Evolutionary conservation across 2,888 invertebrate species (phyloP).

Genomic region (Lampropteryx suffumata): DNA sequence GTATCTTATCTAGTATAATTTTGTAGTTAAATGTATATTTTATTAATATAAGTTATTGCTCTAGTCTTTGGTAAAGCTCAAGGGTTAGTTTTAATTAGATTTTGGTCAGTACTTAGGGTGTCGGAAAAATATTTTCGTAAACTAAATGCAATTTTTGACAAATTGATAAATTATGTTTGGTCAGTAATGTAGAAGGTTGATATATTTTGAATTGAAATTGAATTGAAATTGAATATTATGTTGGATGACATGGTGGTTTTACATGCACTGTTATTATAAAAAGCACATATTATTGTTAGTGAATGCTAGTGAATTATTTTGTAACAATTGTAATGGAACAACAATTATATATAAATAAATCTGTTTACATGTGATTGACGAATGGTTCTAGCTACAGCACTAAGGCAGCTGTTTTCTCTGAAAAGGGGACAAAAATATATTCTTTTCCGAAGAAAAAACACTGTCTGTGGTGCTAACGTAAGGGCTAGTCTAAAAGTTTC

Average conservation of each 20-base stretch:
- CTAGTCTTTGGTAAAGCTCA: conserved; percentile 78
- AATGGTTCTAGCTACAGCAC: no score
- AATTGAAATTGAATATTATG: neutral
- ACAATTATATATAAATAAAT: no score
- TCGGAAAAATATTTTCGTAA: conserved; percentile 25
- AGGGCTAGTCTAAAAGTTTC: neutral
- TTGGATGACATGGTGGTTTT: neutral
- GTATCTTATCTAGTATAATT: conserved; percentile 8
- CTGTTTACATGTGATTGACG: neutral
- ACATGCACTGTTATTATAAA: conserved; percentile 19
- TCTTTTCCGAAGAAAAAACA: no score
- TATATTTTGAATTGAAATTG: conserved; percentile 4
- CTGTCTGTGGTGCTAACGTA: no score
- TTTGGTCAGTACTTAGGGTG: conserved; percentile 42
- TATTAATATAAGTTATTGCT: conserved; percentile 53
- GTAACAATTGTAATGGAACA: conserved; percentile 21
- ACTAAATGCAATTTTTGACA: conserved; percentile 8
- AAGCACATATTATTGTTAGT: conserved; percentile 20
- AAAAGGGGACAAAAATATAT: no score
- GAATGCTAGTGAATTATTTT: conserved; percentile 30
- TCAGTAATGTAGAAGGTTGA: conserved; percentile 5
- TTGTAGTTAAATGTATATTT: conserved; percentile 35
- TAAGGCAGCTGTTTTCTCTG: no score
- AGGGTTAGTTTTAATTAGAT: conserved; percentile 50
- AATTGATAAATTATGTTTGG: conserved; percentile 5